These are phyloP conservation scores for Ormyrus pomaceus DNA, from an alignment of 2,888 invertebrate species.

Conservation along the genomic window DNA sequence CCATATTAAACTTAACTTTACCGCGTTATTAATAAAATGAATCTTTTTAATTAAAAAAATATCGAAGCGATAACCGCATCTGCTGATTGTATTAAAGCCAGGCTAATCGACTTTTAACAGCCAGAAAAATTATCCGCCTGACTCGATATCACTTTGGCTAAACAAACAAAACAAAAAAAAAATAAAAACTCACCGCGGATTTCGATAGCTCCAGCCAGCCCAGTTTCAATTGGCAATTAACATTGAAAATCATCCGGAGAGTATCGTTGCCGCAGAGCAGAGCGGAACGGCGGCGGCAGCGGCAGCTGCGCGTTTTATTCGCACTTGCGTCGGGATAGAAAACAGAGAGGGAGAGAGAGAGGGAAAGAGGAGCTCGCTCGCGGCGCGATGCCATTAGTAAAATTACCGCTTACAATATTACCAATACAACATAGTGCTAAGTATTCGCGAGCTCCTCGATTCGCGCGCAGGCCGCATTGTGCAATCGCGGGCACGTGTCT, in stretches of 20 bases:
- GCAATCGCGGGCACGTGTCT: too few relatives aligned
- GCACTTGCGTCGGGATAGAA: slow-evolving; percentile 33
- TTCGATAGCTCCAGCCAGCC: slow-evolving; percentile 17
- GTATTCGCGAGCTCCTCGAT: background rate
- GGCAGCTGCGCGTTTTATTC: slow-evolving; percentile 37
- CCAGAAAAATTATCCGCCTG: too few relatives aligned
- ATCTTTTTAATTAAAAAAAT: too few relatives aligned
- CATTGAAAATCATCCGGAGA: slow-evolving; percentile 51
- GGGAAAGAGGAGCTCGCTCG: slow-evolving; percentile 18
- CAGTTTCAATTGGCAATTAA: slow-evolving; percentile 48
- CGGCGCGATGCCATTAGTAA: slow-evolving; percentile 71
- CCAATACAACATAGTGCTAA: slow-evolving; percentile 66
- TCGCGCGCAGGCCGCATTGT: background rate
- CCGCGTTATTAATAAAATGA: too few relatives aligned
- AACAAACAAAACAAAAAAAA: background rate
- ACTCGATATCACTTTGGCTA: slow-evolving; percentile 16
- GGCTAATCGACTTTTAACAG: too few relatives aligned
- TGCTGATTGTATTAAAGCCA: too few relatives aligned
- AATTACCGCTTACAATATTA: slow-evolving; percentile 71
- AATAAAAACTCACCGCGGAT: background rate
- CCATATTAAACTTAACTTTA: too few relatives aligned
- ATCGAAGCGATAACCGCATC: too few relatives aligned
- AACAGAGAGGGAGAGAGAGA: slow-evolving; percentile 20
- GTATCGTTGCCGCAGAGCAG: background rate
- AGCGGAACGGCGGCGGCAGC: background rate